Conservation (phyloP, 2,888 invertebrate genomes). For the Melolontha melolontha region DNA sequence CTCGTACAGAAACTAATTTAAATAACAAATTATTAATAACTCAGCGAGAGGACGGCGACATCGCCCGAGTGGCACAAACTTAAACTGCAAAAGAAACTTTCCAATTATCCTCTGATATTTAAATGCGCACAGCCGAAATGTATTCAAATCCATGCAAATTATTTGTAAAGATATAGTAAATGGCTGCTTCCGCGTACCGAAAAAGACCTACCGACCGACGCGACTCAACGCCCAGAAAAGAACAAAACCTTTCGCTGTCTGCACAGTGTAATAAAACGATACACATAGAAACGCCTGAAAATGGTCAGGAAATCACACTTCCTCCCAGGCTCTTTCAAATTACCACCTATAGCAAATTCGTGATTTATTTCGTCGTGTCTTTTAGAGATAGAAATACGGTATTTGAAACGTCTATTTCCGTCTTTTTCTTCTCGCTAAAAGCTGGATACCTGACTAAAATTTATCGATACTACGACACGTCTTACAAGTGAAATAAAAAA, state of each 20-base stretch:
- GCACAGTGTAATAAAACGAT: slow-evolving; percentile 21
- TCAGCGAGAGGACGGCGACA: not conserved
- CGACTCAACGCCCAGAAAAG: slow-evolving; percentile 14
- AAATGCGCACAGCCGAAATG: slow-evolving; percentile 34
- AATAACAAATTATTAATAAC: slow-evolving; percentile 35
- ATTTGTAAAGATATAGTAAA: slow-evolving; percentile 36
- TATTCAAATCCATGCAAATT: slow-evolving; percentile 43
- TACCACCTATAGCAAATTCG: slow-evolving; percentile 37
- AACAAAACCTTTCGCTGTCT: slow-evolving; percentile 15
- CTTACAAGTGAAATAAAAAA: not conserved
- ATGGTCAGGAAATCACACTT: slow-evolving; percentile 58
- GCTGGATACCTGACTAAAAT: slow-evolving; percentile 32
- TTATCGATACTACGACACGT: slow-evolving; percentile 28
- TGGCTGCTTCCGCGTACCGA: slow-evolving; percentile 27
- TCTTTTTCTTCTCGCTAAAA: slow-evolving; percentile 27
- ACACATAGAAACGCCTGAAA: slow-evolving; percentile 47
- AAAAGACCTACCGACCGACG: not conserved
- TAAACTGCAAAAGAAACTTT: slow-evolving; percentile 35
- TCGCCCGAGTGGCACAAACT: slow-evolving; percentile 7
- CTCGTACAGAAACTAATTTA: slow-evolving; percentile 29
- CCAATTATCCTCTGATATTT: slow-evolving; percentile 35
- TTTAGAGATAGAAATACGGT: slow-evolving; percentile 24
- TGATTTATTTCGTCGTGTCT: slow-evolving; percentile 34
- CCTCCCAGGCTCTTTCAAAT: slow-evolving; percentile 47
- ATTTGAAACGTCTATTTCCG: slow-evolving; percentile 32